These are phyloP conservation scores for Epicauta chinensis DNA, from an alignment of 1,140 invertebrate species.

Conservation along the genomic window DNA sequence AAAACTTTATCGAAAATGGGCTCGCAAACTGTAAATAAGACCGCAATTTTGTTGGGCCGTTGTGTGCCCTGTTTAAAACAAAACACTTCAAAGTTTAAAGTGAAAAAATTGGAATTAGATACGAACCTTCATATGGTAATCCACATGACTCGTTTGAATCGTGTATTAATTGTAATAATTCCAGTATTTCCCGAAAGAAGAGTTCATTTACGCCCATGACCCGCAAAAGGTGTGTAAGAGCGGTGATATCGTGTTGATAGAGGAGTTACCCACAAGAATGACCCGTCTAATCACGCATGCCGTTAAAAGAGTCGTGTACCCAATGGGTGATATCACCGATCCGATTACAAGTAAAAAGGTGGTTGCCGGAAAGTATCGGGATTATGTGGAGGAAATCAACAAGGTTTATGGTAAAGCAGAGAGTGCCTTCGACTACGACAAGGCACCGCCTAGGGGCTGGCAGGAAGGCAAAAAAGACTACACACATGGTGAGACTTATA, in stretches of 20 bases:
- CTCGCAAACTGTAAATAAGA: conserved; percentile 31
- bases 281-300: conserved; percentile 72
- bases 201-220: conserved; percentile 69
- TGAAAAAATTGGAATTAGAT: conserved; percentile 64
- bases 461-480: conserved; percentile 77
- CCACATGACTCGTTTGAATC: conserved; percentile 24
- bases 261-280: conserved; percentile 62
- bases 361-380: conserved; percentile 62
- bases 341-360: conserved; percentile 77
- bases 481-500: conserved; percentile 64
- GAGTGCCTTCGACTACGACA: conserved; percentile 65
- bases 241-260: conserved; percentile 74
- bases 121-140: conserved; percentile 62
- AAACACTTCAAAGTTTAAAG: conserved; percentile 68
- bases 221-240: conserved; percentile 68
- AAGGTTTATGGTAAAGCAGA: conserved; percentile 64
- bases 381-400: conserved; percentile 60
- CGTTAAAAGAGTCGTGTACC: conserved; percentile 72
- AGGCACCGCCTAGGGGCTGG: conserved; percentile 70
- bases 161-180: conserved; percentile 35
- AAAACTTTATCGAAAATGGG: conserved; percentile 23
- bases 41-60: conserved; percentile 54
- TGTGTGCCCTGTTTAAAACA: conserved; percentile 66
- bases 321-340: conserved; percentile 73
- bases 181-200: conserved; percentile 70